Base-by-base conservation (phyloP, 2,113 vertebrate genomes). In the Mormyrus iriodes region DNA sequence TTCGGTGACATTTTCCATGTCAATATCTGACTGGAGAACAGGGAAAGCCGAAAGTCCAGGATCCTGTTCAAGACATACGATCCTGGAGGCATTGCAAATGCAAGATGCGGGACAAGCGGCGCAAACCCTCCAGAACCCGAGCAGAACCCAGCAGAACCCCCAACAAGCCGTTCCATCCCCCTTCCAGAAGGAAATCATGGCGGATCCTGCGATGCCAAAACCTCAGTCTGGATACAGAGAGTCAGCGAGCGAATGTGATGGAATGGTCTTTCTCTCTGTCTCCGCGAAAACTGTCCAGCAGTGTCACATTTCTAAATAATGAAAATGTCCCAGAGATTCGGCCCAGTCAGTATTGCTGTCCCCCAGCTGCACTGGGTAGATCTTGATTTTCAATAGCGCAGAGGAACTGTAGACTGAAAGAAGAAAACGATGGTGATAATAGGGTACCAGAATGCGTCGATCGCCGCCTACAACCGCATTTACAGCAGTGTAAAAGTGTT, bases 1-100 rank as follows among this genome's bases (percentile, higher is more conserved):
- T 91, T 98, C 97, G 82, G 97, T 98, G 95, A 99, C 97, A 93
- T 98, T 98, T 94, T 98, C 97, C 91, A 97, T 96, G 93, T 98
- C 97, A 90, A 93, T 90, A 61, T 96, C 95, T 87, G 95, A 92
- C 91, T 95, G 94, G 93, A 98, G 94, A 88, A 96, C 93, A 3
- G 97, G 97, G 93, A 99, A 98, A 92, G 97, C 97, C 94, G 95
- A 92, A 92, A 99, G 96, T 92, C 96, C 96, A 0, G 96, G 95
- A 44, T 93, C 92, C 83, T 95, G 91, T 87, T 97, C 95, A 88
- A 92, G 94, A 94, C 98, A 99, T 93, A 95, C 96, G 95, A 99
- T 97, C 93, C 96, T 94, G 90, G 96, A 95, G 91, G 95, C 93
- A 93, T 93, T 97, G 96, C 98, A 99, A 90, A 92, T 95, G 95